Evolutionary conservation across 1,140 invertebrate species (phyloP), one percentile per base, ranked within the genome.

Genomic region (Solenopsis invicta): DNA sequence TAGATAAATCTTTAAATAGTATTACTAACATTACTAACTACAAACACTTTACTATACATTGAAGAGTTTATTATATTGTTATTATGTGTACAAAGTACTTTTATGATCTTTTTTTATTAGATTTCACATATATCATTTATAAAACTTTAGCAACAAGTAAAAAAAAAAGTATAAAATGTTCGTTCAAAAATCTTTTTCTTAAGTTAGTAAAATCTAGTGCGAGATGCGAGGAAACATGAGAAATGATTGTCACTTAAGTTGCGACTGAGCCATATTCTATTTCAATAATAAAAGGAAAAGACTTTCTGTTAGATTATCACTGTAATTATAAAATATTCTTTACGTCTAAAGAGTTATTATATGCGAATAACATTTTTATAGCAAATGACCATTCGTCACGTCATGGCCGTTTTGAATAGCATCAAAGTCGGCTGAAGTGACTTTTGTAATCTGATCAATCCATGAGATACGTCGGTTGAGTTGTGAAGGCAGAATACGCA

Each of bases 381-480:
- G 16, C 5, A 48, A 34, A 50, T 50, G 69, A 81, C 54, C 18
- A 67, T 67, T 67, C 34, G 77, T 80, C 59, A 56, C 50, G 62
- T 81, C 80, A 84, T 29, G 56, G 24, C 37, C 24, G 80, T 84
- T 84, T 84, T 75, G 69, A 84, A 75, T 84, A 41, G 54, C 54
- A 74, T 84, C 69, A 74, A 61, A 82, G 80, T 82, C 69, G 41
- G 54, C n/a, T 84, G 80, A 84, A 84, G 80, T 84, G 80, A 82
- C 80, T 82, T 82, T 82, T 82, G 80, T 84, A 84, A 84, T 84
- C 80, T 75, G 69, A 84, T 84, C 80, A 75, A 84, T 75, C 34
- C 80, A 29, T n/a, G 6, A 84, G 80, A 84, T 84, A 84, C 21
- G 78, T 37, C 52, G 34, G 10, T 59, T n/a, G 54, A 74, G 29